Evolutionary conservation across 2,113 vertebrate genomes (phyloP).

Genomic region (Halichoerus grypus): DNA sequence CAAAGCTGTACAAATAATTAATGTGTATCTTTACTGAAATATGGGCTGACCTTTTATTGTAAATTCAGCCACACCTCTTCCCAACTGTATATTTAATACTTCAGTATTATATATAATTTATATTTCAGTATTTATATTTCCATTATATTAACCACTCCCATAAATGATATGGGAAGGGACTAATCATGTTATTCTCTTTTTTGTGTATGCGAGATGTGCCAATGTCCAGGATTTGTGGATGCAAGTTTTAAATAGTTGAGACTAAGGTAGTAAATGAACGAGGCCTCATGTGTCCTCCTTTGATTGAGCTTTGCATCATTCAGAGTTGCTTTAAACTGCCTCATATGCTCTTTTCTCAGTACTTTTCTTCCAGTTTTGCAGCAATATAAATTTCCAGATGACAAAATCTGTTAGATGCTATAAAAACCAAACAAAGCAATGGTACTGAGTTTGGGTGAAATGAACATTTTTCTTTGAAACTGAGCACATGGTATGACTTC

Average conservation of each 20-base stretch:
- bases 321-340: constrained; percentile 59
- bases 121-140: not conserved
- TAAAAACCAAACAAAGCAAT: constrained; percentile 73
- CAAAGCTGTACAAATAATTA: not conserved
- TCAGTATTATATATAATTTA: not conserved
- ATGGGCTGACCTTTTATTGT: not conserved
- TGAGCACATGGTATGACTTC: not conserved
- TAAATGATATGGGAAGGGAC: not conserved
- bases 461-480: constrained; percentile 73
- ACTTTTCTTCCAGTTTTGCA: constrained; percentile 58
- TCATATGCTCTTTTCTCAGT: not conserved
- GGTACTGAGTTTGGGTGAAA: constrained; percentile 63
- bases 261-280: not conserved
- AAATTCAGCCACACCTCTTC: not conserved
- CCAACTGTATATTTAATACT: not conserved
- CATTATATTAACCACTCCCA: not conserved
- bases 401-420: constrained; percentile 67
- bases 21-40: not conserved
- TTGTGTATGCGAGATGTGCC: not conserved
- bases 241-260: not conserved
- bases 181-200: not conserved
- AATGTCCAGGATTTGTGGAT: not conserved
- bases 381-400: constrained; percentile 69
- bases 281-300: not conserved
- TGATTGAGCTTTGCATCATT: constrained; percentile 53